Conservation (phyloP, 2,888 invertebrate species). For the Neoaliturus tenellus region DNA sequence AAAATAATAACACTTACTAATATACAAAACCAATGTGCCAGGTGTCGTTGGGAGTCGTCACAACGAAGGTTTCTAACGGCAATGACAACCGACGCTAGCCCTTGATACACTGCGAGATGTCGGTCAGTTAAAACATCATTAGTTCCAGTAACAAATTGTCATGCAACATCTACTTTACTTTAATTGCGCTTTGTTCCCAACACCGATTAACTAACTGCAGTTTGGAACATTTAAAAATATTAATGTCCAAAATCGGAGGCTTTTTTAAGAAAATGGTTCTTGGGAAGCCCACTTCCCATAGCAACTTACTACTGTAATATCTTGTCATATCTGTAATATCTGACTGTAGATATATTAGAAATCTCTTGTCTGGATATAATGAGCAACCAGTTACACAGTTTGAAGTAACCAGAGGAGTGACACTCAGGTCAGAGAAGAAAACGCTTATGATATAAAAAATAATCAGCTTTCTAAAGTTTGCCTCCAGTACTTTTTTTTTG, state of each 20-base stretch:
- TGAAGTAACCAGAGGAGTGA: too few relatives aligned
- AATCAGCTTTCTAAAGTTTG: too few relatives aligned
- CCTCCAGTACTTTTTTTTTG: too few relatives aligned
- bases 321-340: too few relatives aligned
- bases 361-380: too few relatives aligned
- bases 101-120: slow-evolving; percentile 43
- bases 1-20: slow-evolving; percentile 53
- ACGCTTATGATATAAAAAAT: too few relatives aligned
- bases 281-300: too few relatives aligned
- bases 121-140: slow-evolving; percentile 45
- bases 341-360: too few relatives aligned
- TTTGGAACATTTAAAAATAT: neutral
- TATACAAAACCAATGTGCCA: slow-evolving; percentile 44
- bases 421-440: too few relatives aligned
- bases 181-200: slow-evolving; percentile 28
- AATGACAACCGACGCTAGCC: slow-evolving; percentile 40
- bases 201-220: slow-evolving; percentile 21
- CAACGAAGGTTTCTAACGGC: slow-evolving; percentile 12
- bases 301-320: too few relatives aligned
- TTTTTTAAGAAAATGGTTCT: too few relatives aligned
- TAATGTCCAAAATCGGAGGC: neutral
- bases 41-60: slow-evolving; percentile 8
- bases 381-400: too few relatives aligned
- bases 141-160: slow-evolving; percentile 4
- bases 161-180: slow-evolving; percentile 46